Conservation (phyloP, 2,888 invertebrate genomes). For the Malthinus flaveolus region DNA sequence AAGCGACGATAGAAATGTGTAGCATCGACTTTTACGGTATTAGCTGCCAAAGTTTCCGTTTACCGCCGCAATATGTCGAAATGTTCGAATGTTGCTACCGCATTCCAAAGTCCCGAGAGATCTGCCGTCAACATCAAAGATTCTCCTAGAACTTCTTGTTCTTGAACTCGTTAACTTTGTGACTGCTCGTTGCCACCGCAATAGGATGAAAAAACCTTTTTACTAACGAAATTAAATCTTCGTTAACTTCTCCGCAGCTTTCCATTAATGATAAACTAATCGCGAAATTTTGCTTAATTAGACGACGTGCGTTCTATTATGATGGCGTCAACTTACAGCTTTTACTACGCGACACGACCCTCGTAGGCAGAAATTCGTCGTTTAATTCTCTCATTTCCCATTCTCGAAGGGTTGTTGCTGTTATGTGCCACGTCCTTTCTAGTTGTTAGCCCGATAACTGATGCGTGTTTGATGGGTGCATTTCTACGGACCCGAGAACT, state of each 20-base stretch:
- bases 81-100: conserved; percentile 13
- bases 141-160: conserved; percentile 24
- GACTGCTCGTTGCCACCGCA: conserved; percentile 37
- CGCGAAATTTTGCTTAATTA: conserved; percentile 20
- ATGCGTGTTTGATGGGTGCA: conserved; percentile 39
- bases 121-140: conserved; percentile 25
- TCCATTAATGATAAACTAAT: conserved; percentile 30
- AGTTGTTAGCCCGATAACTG: conserved; percentile 37
- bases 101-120: conserved; percentile 20
- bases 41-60: conserved; percentile 22
- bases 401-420: conserved; percentile 15
- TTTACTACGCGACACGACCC: conserved; percentile 5
- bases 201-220: conserved; percentile 34
- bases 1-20: neutral
- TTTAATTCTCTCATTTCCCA: conserved; percentile 15
- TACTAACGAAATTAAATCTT: conserved; percentile 34
- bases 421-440: conserved; percentile 34
- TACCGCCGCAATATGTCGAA: conserved; percentile 27
- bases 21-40: conserved; percentile 18
- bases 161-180: conserved; percentile 19
- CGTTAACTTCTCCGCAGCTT: conserved; percentile 40
- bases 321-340: conserved; percentile 4
- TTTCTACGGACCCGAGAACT: conserved; percentile 14
- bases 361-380: conserved; percentile 26
- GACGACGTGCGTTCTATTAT: conserved; percentile 12